Percentiles rank a stretch among this genome's conserved stretches.
These are phyloP conservation scores for Iphiclides podalirius DNA, from an alignment of 2,888 invertebrate genomes.

Conservation along the genomic window DNA sequence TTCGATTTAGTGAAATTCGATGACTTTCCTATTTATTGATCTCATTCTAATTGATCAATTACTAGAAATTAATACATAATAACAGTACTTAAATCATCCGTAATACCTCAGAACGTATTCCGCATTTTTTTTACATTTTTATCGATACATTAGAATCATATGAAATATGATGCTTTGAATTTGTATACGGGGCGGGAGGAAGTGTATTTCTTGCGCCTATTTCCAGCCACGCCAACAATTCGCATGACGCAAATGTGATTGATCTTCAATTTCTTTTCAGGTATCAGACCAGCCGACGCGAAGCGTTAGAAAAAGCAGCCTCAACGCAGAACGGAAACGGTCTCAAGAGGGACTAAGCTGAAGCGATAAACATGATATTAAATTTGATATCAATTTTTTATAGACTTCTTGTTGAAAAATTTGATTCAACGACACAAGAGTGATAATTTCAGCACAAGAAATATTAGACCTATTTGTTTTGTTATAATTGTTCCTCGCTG, in stretches of 20 bases:
- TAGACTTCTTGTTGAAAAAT: background rate
- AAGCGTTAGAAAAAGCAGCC: constrained; percentile 64
- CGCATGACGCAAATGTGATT: background rate
- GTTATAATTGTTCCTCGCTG: constrained; percentile 34
- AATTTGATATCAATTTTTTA: background rate
- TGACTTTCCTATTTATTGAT: no score
- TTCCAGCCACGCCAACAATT: background rate
- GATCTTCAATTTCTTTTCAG: constrained; percentile 36
- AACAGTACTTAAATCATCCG: no score
- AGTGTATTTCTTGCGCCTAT: no score
- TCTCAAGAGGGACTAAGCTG: constrained; percentile 80
- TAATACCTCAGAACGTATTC: no score
- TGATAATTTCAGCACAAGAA: constrained; percentile 13
- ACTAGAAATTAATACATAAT: no score
- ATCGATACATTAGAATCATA: no score
- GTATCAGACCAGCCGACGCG: constrained; percentile 80
- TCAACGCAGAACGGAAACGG: constrained; percentile 80
- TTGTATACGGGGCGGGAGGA: no score
- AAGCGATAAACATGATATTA: constrained; percentile 24
- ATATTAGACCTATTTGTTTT: constrained; percentile 19
- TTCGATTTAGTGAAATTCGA: no score
- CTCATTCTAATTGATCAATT: no score
- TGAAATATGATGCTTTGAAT: no score
- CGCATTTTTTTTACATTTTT: no score
- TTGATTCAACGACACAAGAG: background rate